Evolutionary conservation across 2,113 vertebrate genomes (phyloP).

Genomic region (Cottus gobio): DNA sequence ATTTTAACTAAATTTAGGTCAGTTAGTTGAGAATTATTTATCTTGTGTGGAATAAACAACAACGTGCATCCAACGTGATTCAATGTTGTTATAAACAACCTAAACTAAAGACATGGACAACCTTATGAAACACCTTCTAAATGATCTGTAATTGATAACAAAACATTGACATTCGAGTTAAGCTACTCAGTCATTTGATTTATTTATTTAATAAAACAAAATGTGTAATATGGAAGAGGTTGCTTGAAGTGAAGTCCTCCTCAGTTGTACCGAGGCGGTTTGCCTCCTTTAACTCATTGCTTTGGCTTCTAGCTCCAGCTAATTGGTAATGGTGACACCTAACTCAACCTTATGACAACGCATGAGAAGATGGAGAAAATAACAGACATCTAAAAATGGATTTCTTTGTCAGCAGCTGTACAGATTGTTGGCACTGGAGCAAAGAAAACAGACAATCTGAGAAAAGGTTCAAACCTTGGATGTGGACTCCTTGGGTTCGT

Average conservation of each 20-base stretch:
- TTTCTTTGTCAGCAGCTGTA: neutral
- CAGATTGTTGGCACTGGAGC: neutral
- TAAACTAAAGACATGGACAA: neutral
- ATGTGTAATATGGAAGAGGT: neutral
- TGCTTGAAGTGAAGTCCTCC: neutral
- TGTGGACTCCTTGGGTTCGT: slow-evolving; percentile 98
- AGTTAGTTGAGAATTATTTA: neutral
- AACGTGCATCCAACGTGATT: neutral
- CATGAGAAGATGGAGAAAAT: neutral
- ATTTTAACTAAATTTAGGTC: neutral
- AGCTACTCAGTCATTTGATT: neutral
- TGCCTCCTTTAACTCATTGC: neutral
- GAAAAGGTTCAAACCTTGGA: slow-evolving; percentile 87
- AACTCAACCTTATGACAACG: neutral
- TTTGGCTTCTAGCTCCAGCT: neutral
- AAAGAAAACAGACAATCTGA: slow-evolving; percentile 17
- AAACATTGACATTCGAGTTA: neutral
- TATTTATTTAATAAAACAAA: neutral
- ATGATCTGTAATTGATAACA: neutral
- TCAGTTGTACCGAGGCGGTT: neutral
- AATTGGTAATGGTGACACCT: neutral
- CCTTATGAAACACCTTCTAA: neutral
- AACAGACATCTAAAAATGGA: neutral
- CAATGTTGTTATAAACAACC: neutral
- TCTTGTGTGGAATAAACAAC: neutral